These are phyloP conservation scores for Chromoteleia sp. DNA, from an alignment of 2,888 invertebrate species.

Conservation along the genomic window DNA sequence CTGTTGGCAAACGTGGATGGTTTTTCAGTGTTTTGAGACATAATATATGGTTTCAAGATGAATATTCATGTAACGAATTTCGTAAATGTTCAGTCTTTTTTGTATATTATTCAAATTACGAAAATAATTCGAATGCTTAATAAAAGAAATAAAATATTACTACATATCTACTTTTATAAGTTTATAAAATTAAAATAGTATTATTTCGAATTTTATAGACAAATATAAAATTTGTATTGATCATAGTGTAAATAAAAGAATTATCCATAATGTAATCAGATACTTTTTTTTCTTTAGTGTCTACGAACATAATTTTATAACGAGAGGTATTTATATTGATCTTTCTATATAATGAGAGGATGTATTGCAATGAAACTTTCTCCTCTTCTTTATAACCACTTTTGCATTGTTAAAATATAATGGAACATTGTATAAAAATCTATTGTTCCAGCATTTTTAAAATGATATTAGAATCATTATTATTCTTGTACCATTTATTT, in stretches of 20 bases:
- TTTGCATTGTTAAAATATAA: background rate
- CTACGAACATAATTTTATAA: background rate
- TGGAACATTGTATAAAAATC: background rate
- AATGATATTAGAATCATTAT: too few relatives aligned
- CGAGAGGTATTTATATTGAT: background rate
- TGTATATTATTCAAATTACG: too few relatives aligned
- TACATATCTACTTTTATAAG: too few relatives aligned
- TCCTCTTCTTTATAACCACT: background rate
- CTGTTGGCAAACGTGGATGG: slow-evolving; percentile 21
- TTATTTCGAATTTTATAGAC: background rate
- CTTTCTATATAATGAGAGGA: background rate
- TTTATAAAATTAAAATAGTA: too few relatives aligned
- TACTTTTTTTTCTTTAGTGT: background rate
- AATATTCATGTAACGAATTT: background rate
- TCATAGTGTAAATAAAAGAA: background rate
- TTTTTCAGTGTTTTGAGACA: slow-evolving; percentile 38
- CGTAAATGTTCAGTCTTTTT: too few relatives aligned
- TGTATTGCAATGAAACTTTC: background rate
- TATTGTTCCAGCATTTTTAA: too few relatives aligned
- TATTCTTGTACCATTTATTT: too few relatives aligned
- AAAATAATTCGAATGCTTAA: too few relatives aligned
- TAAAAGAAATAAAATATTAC: too few relatives aligned
- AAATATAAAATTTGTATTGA: background rate
- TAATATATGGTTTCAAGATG: background rate
- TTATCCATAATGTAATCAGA: background rate